Percentiles rank a stretch among this genome's conserved stretches.
These are phyloP conservation scores for Dorcus hopei DNA, from an alignment of 2,888 invertebrate genomes.

Conservation along the genomic window DNA sequence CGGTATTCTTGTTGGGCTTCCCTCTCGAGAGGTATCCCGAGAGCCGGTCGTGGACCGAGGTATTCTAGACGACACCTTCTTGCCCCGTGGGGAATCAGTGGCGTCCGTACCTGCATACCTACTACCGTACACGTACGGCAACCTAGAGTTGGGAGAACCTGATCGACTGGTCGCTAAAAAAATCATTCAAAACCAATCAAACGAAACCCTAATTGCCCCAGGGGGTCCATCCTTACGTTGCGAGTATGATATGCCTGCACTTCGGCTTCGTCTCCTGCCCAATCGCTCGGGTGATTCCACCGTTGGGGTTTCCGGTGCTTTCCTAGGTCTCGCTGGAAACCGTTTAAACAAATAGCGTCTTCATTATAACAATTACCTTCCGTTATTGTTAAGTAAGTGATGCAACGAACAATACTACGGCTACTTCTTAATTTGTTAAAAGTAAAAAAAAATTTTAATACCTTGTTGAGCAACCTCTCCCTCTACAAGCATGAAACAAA, in stretches of 20 bases:
- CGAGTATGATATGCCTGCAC: conserved; percentile 83
- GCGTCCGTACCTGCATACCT: conserved; percentile 44
- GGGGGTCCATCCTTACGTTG: conserved; percentile 69
- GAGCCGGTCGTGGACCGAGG: conserved; percentile 68
- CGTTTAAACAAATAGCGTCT: conserved; percentile 2
- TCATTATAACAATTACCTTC: no score
- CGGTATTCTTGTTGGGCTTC: conserved; percentile 42
- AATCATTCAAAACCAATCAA: background rate
- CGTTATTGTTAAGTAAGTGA: no score
- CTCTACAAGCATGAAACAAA: conserved; percentile 52
- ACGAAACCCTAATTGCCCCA: background rate
- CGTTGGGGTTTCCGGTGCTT: conserved; percentile 55
- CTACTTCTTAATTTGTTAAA: background rate
- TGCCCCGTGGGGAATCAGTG: conserved; percentile 53
- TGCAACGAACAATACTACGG: background rate
- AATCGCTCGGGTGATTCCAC: conserved; percentile 61
- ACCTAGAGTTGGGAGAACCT: conserved; percentile 86
- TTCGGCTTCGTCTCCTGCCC: conserved; percentile 59
- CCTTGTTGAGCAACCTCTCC: conserved; percentile 66
- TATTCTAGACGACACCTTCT: conserved; percentile 64
- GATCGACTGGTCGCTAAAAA: conserved; percentile 86
- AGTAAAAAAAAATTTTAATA: conserved; percentile 42
- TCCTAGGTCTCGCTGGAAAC: conserved; percentile 62
- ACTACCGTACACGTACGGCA: conserved; percentile 66
- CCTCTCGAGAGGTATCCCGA: conserved; percentile 54